phyloP scores from a whole-genome alignment of 2,888 invertebrate genomes.

The Didymodactylos carnosus region DNA sequence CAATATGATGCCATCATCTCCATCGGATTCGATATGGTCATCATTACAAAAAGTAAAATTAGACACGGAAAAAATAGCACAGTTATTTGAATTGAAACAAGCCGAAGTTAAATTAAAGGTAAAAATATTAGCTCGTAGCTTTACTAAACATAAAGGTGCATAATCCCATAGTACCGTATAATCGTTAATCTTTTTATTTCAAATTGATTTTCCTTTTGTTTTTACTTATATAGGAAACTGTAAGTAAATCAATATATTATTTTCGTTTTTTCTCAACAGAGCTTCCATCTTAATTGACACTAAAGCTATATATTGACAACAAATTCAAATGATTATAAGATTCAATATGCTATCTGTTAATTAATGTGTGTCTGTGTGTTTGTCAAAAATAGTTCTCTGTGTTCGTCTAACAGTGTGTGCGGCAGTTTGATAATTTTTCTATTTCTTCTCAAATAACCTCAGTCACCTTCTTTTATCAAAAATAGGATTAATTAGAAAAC shows the following conservation, averaged over 20 bases:
- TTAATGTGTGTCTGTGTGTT: too few species aligned
- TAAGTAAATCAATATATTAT: neutral
- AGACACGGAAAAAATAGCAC: constrained; percentile 76
- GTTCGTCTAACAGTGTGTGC: too few species aligned
- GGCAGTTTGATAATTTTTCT: too few species aligned
- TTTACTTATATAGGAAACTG: neutral
- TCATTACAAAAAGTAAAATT: constrained; percentile 61
- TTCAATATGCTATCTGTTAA: too few species aligned
- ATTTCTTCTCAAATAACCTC: too few species aligned
- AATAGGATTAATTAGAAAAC: too few species aligned
- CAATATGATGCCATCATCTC: constrained; percentile 20
- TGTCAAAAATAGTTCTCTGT: too few species aligned
- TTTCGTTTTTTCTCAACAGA: neutral
- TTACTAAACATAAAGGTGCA: too few species aligned
- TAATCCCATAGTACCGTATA: too few species aligned
- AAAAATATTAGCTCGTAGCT: constrained; percentile 25
- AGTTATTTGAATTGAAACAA: constrained; percentile 82
- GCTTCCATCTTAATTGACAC: neutral
- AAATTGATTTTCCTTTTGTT: neutral
- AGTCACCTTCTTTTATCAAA: too few species aligned
- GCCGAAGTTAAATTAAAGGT: constrained; percentile 87
- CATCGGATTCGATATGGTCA: constrained; percentile 55
- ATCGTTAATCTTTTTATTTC: neutral
- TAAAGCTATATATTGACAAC: too few species aligned
- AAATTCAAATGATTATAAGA: too few species aligned